phyloP scores from a whole-genome alignment of 2,113 vertebrate species.

The Pomatostomus ruficeps region DNA sequence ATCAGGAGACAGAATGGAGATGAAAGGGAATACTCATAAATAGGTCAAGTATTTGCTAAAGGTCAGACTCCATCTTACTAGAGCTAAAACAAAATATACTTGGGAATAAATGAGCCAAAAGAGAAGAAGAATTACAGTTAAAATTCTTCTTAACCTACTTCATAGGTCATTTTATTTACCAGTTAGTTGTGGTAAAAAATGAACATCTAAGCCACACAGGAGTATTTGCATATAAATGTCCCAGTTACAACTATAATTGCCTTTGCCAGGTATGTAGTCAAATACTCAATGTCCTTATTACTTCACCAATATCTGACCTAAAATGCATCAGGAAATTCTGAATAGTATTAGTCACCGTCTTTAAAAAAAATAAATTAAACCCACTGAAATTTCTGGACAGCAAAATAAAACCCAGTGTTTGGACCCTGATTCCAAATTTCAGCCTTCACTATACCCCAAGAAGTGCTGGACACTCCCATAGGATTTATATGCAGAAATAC shows the following conservation, averaged over 20 bases:
- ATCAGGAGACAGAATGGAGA: background rate
- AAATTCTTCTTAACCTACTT: background rate
- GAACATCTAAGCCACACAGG: background rate
- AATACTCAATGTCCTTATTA: background rate
- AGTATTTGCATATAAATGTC: background rate
- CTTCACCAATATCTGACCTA: background rate
- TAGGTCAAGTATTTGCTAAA: background rate
- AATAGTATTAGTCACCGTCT: background rate
- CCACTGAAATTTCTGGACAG: background rate
- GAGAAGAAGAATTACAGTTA: background rate
- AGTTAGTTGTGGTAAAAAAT: background rate
- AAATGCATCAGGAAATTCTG: background rate
- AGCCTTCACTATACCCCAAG: background rate
- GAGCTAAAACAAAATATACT: background rate
- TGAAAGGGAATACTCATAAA: background rate
- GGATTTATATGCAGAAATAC: background rate
- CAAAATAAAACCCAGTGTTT: background rate
- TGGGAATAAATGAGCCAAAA: background rate
- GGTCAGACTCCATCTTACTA: background rate
- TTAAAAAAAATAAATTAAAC: background rate
- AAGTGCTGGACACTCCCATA: background rate
- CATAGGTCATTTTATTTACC: background rate
- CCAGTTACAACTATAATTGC: background rate
- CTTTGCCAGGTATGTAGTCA: background rate
- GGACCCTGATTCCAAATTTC: background rate